Percentiles rank a stretch among this genome's conserved stretches.
These are phyloP conservation scores for Catostomus latipinnis DNA, from an alignment of 2,797 vertebrate species.

Conservation along the genomic window DNA sequence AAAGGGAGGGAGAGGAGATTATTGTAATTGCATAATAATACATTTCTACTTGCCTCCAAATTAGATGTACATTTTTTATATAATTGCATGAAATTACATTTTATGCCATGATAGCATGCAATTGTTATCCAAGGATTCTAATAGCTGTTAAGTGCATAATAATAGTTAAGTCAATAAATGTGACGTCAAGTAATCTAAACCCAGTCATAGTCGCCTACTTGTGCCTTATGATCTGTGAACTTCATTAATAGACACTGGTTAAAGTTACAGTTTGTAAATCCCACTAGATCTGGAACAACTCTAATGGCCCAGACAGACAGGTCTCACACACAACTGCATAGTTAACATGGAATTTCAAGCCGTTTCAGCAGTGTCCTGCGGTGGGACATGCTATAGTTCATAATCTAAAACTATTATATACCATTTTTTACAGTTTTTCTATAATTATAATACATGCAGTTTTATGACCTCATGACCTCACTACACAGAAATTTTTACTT, in stretches of 20 bases:
- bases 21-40: slow-evolving; percentile 36
- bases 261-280: slow-evolving; percentile 47
- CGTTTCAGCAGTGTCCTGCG: no score
- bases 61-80: slow-evolving; percentile 19
- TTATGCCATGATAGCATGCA: slow-evolving; percentile 9
- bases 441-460: no score
- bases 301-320: slow-evolving; percentile 20
- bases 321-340: slow-evolving; percentile 16
- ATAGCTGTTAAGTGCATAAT: slow-evolving; percentile 18
- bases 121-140: slow-evolving; percentile 2
- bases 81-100: slow-evolving; percentile 15
- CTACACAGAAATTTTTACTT: no score
- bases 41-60: slow-evolving; percentile 19
- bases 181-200: slow-evolving; percentile 8
- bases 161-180: slow-evolving; percentile 30
- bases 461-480: no score
- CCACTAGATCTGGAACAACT: slow-evolving; percentile 11
- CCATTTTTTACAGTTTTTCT: no score
- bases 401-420: no score
- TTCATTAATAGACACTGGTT: slow-evolving; percentile 38
- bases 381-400: no score
- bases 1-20: slow-evolving; percentile 33
- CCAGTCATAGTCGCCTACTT: slow-evolving; percentile 9
- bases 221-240: slow-evolving; percentile 36
- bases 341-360: no score